Evolutionary conservation across 35 echinoderm and acorn worm species (phyloP).

Genomic region (Heliocidaris erythrogramma): DNA sequence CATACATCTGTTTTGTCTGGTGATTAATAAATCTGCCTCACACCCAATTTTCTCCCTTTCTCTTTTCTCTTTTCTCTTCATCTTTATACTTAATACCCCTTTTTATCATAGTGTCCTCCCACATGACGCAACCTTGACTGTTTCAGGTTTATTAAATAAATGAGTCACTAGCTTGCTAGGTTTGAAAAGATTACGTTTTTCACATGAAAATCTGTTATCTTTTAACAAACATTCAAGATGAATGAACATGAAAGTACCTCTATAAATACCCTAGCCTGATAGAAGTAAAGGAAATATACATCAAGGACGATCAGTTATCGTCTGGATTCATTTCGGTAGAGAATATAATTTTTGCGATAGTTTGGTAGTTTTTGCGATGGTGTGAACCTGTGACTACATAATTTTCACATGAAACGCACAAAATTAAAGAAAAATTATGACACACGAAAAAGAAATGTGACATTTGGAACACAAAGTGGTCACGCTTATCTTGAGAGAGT

Average conservation of each 20-base stretch:
- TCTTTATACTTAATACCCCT: neutral
- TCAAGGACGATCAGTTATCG: constrained; percentile 7
- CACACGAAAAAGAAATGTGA: too few relatives aligned
- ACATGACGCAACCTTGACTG: neutral
- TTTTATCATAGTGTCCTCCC: neutral
- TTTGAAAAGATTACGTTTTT: neutral
- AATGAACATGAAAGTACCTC: neutral
- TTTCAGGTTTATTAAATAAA: neutral
- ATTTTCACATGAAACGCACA: too few relatives aligned
- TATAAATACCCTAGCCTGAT: neutral
- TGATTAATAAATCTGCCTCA: neutral
- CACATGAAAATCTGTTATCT: constrained; percentile 4
- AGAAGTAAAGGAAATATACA: neutral
- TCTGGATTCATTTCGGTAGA: neutral
- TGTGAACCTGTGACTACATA: neutral
- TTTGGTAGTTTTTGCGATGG: too few relatives aligned
- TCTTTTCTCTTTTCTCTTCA: neutral
- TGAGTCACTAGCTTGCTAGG: neutral
- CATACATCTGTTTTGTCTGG: too few relatives aligned
- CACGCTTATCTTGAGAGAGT: too few relatives aligned
- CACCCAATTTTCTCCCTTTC: neutral
- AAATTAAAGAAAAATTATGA: too few relatives aligned
- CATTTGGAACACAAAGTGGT: too few relatives aligned
- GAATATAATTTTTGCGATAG: neutral
- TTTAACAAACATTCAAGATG: constrained; percentile 10